phyloP scores from a whole-genome alignment of 2,797 vertebrate species.

The Hippoglossus hippoglossus region DNA sequence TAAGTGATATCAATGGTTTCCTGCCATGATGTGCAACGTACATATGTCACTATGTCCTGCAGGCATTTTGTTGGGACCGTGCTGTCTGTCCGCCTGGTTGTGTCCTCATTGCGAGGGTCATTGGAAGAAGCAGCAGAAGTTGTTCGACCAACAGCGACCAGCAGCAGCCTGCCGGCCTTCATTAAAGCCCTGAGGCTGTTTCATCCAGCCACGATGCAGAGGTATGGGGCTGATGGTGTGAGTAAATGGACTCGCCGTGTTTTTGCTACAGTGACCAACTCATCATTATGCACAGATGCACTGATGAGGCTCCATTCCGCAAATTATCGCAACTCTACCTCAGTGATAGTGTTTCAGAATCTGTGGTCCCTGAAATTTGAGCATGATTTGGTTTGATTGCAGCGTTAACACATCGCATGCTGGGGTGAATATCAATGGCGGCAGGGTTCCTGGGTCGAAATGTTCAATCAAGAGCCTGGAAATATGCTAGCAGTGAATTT shows the following conservation, averaged over 20 bases:
- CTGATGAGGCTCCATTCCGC: constrained; percentile 37
- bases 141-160: constrained; percentile 24
- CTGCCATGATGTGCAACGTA: constrained; percentile 44
- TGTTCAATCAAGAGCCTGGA: constrained; percentile 42
- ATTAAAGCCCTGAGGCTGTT: constrained; percentile 51
- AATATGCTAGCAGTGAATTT: constrained; percentile 17
- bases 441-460: constrained; percentile 9
- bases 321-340: constrained; percentile 13
- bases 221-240: constrained; percentile 25
- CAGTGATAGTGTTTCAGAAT: constrained; percentile 27
- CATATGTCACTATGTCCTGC: constrained; percentile 48
- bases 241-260: constrained; percentile 36
- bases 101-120: constrained; percentile 45
- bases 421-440: constrained; percentile 26
- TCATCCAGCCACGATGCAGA: constrained; percentile 45
- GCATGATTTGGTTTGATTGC: constrained; percentile 42
- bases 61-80: constrained; percentile 31
- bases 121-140: constrained; percentile 31
- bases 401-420: constrained; percentile 12
- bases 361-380: constrained; percentile 27
- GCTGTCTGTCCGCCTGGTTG: background rate
- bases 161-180: constrained; percentile 58
- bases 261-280: constrained; percentile 19
- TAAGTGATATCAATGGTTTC: constrained; percentile 71
- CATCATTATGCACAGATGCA: constrained; percentile 27